Conservation (phyloP, 92 coral and sea anemone genomes). For the Phenganax marumi region DNA sequence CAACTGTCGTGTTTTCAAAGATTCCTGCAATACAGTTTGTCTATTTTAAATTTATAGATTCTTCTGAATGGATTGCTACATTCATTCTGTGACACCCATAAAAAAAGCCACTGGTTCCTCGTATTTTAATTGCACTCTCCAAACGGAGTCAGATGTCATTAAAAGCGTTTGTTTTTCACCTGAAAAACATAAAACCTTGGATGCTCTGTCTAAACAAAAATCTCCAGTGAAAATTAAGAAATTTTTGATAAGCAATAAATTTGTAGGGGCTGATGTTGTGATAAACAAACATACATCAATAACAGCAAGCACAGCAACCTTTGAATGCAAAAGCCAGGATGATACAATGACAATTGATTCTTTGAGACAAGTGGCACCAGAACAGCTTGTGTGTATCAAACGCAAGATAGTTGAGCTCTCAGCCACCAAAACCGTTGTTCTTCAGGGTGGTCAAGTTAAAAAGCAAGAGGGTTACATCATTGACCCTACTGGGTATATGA, state of each 20-base stretch:
- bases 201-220: slow-evolving; percentile 6
- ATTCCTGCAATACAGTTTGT: too few relatives aligned
- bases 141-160: slow-evolving; percentile 13
- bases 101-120: not conserved
- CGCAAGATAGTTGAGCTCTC: not conserved
- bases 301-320: not conserved
- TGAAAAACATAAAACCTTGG: not conserved
- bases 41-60: not conserved
- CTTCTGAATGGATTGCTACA: slow-evolving; percentile 8
- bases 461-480: not conserved
- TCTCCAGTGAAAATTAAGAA: slow-evolving; percentile 2
- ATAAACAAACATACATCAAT: not conserved
- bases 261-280: slow-evolving; percentile 13
- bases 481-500: slow-evolving; percentile 60
- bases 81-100: slow-evolving; percentile 19
- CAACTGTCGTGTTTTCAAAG: too few relatives aligned
- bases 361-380: not conserved
- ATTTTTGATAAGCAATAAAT: not conserved
- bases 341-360: not conserved
- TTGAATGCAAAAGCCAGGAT: not conserved
- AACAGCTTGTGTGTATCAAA: slow-evolving; percentile 4
- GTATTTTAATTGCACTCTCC: slow-evolving; percentile 20
- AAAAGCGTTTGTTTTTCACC: slow-evolving; percentile 18
- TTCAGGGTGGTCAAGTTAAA: not conserved
- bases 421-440: not conserved